A percentile compares a stretch with the other conserved stretches of the same genome.
These are phyloP conservation scores for Ctenopoma kingsleyae DNA, from an alignment of 2,797 vertebrate species.

Conservation along the genomic window DNA sequence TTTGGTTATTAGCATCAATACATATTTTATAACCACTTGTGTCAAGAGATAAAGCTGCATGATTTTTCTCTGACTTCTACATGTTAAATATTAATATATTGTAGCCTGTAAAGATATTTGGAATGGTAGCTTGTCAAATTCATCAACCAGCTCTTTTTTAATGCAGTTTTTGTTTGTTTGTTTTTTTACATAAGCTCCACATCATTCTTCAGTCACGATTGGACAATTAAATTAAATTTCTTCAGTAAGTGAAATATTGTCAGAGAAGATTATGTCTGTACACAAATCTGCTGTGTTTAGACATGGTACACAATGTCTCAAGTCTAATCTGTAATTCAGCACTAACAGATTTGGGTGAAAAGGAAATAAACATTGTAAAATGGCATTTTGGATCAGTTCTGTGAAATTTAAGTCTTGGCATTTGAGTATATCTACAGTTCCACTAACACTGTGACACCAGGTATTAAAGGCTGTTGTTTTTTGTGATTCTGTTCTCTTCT, in stretches of 20 bases:
- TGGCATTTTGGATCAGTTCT: slow-evolving; percentile 82
- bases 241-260: slow-evolving; percentile 14
- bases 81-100: slow-evolving; percentile 64
- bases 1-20: slow-evolving; percentile 53
- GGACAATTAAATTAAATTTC: slow-evolving; percentile 29
- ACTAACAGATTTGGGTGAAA: slow-evolving; percentile 25
- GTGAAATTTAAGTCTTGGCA: slow-evolving; percentile 67
- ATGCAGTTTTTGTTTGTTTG: background rate
- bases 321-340: slow-evolving; percentile 22
- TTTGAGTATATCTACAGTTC: slow-evolving; percentile 84
- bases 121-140: slow-evolving; percentile 50
- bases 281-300: slow-evolving; percentile 4
- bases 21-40: slow-evolving; percentile 67
- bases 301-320: slow-evolving; percentile 26
- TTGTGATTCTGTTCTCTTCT: slow-evolving; percentile 53
- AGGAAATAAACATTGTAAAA: slow-evolving; percentile 79
- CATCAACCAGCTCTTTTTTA: slow-evolving; percentile 8
- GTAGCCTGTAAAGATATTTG: slow-evolving; percentile 64
- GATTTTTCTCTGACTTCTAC: slow-evolving; percentile 68
- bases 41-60: slow-evolving; percentile 74
- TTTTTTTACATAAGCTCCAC: slow-evolving; percentile 26
- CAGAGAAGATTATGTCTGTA: slow-evolving; percentile 22
- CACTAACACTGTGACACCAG: slow-evolving; percentile 92
- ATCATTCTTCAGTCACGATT: slow-evolving; percentile 21
- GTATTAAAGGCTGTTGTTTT: slow-evolving; percentile 79